Percentiles rank a stretch among this genome's conserved stretches.
Evolutionary conservation across 2,113 vertebrate species (phyloP).

Genomic region (Naja naja): DNA sequence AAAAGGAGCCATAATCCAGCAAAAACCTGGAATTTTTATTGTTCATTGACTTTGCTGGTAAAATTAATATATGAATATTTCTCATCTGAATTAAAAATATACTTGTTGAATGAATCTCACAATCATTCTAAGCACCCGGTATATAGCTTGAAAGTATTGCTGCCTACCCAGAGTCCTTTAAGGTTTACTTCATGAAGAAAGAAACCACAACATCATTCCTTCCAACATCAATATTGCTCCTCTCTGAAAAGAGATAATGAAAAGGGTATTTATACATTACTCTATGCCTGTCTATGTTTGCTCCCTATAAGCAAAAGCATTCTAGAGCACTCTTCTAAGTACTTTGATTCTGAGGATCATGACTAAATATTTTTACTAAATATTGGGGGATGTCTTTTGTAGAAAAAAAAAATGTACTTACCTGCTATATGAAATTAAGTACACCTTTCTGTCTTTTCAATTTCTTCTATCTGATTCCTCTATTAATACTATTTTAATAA

Average conservation of each 20-base stretch:
- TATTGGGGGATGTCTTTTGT: neutral
- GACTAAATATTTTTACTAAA: neutral
- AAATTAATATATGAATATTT: neutral
- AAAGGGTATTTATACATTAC: neutral
- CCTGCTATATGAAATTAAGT: too few species aligned
- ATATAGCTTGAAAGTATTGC: neutral
- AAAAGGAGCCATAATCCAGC: neutral
- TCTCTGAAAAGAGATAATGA: neutral
- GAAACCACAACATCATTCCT: neutral
- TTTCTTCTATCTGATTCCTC: conserved; percentile 32
- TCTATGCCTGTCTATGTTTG: neutral
- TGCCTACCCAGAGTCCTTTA: neutral
- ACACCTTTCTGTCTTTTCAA: conserved; percentile 39
- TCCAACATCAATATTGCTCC: neutral
- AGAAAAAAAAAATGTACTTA: neutral
- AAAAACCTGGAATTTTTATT: neutral
- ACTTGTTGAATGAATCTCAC: neutral
- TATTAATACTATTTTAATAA: conserved; percentile 50
- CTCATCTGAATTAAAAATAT: neutral
- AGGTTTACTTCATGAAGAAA: neutral
- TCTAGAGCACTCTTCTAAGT: neutral
- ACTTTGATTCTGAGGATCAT: neutral
- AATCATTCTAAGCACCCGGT: neutral
- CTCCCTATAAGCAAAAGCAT: neutral
- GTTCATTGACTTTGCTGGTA: neutral